These are phyloP conservation scores for Myrmecobius fasciatus DNA, from an alignment of 2,113 vertebrate genomes.

Conservation along the genomic window DNA sequence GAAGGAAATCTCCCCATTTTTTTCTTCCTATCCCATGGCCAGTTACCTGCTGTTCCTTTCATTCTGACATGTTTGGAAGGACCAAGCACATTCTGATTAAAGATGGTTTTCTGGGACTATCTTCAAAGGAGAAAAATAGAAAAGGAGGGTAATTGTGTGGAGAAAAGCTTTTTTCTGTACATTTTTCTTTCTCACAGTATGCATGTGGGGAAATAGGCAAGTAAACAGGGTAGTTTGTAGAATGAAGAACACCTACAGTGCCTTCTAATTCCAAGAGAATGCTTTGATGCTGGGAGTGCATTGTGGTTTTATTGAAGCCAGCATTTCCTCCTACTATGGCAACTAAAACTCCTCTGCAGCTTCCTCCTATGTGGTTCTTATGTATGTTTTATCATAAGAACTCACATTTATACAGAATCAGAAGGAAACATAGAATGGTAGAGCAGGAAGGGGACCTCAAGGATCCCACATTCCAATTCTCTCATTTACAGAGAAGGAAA, in stretches of 20 bases:
- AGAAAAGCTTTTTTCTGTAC: not conserved
- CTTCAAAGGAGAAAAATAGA: not conserved
- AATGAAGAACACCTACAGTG: not conserved
- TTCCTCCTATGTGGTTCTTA: not conserved
- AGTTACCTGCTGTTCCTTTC: not conserved
- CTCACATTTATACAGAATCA: not conserved
- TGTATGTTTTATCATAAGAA: not conserved
- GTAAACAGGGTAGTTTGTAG: not conserved
- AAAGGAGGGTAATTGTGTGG: not conserved
- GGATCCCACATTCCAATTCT: not conserved
- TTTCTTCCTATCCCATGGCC: not conserved
- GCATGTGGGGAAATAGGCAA: constrained; percentile 1
- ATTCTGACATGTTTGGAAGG: not conserved
- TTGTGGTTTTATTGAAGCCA: not conserved
- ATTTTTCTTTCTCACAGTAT: not conserved
- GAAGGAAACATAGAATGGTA: not conserved
- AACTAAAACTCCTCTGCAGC: not conserved
- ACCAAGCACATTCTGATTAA: not conserved
- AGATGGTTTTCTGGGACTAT: not conserved
- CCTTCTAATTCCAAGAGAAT: constrained; percentile 2
- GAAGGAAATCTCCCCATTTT: not conserved
- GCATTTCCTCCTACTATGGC: not conserved
- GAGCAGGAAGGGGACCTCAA: not conserved
- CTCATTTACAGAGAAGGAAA: not conserved
- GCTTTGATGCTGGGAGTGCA: not conserved